Evolutionary conservation across 2,113 vertebrate species (phyloP).

Genomic region (Lipophrys pholis): DNA sequence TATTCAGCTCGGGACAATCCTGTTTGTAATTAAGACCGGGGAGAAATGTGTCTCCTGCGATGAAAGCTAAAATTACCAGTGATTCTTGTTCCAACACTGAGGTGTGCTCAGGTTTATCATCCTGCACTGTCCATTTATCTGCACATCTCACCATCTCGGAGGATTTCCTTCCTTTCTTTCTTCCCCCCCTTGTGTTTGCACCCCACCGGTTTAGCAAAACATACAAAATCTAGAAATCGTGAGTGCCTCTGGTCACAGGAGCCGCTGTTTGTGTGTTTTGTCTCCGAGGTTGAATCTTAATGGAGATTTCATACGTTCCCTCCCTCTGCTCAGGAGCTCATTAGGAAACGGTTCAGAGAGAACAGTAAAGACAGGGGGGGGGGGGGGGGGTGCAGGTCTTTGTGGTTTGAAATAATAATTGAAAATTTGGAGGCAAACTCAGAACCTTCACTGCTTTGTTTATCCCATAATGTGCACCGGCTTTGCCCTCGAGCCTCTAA

Average conservation of each 20-base stretch:
- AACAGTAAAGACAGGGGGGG: slow-evolving; percentile 10
- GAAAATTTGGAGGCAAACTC: slow-evolving; percentile 38
- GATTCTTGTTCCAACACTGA: neutral
- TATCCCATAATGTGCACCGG: slow-evolving; percentile 40
- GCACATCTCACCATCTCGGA: slow-evolving; percentile 3
- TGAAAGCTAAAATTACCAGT: slow-evolving; percentile 26
- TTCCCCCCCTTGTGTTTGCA: neutral
- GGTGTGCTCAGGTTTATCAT: slow-evolving; percentile 1
- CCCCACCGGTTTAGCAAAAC: slow-evolving; percentile 20
- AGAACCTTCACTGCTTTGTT: slow-evolving; percentile 32
- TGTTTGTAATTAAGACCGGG: slow-evolving; percentile 47
- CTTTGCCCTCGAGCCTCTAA: slow-evolving; percentile 44
- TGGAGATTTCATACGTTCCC: slow-evolving; percentile 46
- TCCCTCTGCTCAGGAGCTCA: slow-evolving; percentile 54
- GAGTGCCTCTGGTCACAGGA: slow-evolving; percentile 21
- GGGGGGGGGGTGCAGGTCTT: slow-evolving; percentile 34
- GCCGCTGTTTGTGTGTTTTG: slow-evolving; percentile 47
- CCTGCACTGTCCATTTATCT: slow-evolving; percentile 5
- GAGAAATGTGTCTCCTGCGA: slow-evolving; percentile 33
- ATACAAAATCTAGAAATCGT: slow-evolving; percentile 17
- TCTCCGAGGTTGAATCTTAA: slow-evolving; percentile 54
- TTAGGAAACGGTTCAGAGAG: slow-evolving; percentile 60
- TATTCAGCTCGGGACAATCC: slow-evolving; percentile 28
- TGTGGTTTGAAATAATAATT: slow-evolving; percentile 53
- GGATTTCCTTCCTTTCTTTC: neutral